Percentiles rank a stretch among this genome's conserved stretches.
phyloP scores from a whole-genome alignment of 2,888 invertebrate genomes.

The Nipponacmea schrenckii region DNA sequence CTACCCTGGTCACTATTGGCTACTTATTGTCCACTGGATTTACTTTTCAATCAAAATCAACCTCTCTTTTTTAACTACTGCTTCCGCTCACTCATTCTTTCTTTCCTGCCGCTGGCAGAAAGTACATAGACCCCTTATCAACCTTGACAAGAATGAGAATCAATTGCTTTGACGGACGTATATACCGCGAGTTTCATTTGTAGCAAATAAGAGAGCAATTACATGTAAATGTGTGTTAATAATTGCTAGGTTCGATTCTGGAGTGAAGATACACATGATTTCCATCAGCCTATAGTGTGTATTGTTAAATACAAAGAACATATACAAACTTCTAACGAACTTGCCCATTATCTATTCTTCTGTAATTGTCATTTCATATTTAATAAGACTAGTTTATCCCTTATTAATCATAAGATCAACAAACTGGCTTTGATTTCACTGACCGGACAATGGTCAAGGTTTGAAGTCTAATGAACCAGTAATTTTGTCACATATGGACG shows the following conservation, averaged over 20 bases:
- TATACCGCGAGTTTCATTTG: background rate
- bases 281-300: too few relatives aligned
- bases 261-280: too few relatives aligned
- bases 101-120: background rate
- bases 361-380: background rate
- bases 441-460: background rate
- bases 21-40: conserved; percentile 3
- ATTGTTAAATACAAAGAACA: too few relatives aligned
- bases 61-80: background rate
- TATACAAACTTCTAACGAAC: background rate
- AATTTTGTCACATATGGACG: conserved; percentile 7
- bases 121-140: background rate
- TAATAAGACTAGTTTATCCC: background rate
- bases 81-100: conserved; percentile 3
- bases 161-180: background rate
- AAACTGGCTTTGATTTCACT: background rate
- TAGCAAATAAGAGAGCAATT: conserved; percentile 2
- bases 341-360: background rate
- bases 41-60: background rate
- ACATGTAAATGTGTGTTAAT: background rate
- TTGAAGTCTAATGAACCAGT: background rate
- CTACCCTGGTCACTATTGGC: background rate
- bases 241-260: background rate
- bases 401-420: conserved; percentile 5
- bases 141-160: background rate